Percentiles rank a stretch among this genome's conserved stretches.
These are phyloP conservation scores for Mesoclemmys tuberculata DNA, from an alignment of 2,113 vertebrate genomes.

Conservation along the genomic window DNA sequence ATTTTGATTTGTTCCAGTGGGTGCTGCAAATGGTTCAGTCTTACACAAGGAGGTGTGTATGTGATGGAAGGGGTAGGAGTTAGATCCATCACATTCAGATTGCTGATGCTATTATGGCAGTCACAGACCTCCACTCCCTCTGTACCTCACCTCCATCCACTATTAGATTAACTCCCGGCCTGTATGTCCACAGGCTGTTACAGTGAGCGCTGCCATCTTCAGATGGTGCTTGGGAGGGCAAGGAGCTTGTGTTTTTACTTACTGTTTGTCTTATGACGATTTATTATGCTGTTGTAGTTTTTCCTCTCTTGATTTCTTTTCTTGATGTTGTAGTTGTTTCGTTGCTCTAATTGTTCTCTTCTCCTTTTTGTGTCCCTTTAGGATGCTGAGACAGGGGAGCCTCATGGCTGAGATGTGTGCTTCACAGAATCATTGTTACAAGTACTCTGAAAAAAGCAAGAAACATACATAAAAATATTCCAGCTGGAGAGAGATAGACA, in stretches of 20 bases:
- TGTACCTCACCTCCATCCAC: background rate
- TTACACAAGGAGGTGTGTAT: background rate
- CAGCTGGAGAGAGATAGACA: background rate
- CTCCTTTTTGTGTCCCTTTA: background rate
- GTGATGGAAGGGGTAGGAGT: background rate
- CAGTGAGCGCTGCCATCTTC: background rate
- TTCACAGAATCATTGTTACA: background rate
- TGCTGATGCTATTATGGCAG: background rate
- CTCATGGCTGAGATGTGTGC: background rate
- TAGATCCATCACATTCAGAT: background rate
- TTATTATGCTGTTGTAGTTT: background rate
- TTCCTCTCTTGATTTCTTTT: background rate
- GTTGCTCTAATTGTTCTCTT: background rate
- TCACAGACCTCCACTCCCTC: background rate
- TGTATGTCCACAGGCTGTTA: background rate
- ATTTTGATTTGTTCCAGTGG: background rate
- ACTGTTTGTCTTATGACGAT: background rate
- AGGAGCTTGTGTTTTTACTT: background rate
- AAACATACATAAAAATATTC: background rate
- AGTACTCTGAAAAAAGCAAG: background rate
- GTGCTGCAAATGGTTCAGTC: background rate
- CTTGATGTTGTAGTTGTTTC: background rate
- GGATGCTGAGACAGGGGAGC: background rate
- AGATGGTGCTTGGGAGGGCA: background rate
- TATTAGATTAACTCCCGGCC: background rate